These are phyloP conservation scores for Osmerus mordax DNA, from an alignment of 2,113 vertebrate genomes.

Conservation along the genomic window DNA sequence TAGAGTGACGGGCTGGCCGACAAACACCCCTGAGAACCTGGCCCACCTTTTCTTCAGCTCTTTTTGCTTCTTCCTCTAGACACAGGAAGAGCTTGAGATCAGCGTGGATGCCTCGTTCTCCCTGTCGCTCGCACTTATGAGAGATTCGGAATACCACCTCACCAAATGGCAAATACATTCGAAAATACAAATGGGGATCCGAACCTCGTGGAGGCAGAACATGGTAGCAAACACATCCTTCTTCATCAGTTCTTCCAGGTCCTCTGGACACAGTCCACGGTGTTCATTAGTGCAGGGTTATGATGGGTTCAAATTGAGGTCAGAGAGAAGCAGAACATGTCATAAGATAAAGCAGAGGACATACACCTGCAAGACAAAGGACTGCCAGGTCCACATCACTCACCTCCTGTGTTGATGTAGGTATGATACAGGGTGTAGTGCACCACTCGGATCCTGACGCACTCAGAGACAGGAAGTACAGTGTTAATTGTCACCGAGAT, in stretches of 20 bases:
- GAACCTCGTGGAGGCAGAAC: conserved; percentile 84
- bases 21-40: conserved; percentile 69
- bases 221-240: conserved; percentile 77
- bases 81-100: not conserved
- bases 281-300: not conserved
- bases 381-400: not conserved
- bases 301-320: not conserved
- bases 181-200: fast-evolving
- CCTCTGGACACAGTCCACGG: conserved; percentile 59
- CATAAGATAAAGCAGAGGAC: not conserved
- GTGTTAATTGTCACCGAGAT: not conserved
- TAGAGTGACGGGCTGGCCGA: conserved; percentile 61
- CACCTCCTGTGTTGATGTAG: conserved; percentile 66
- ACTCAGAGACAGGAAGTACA: conserved; percentile 13
- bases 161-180: not conserved
- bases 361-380: not conserved
- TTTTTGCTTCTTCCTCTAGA: conserved; percentile 53
- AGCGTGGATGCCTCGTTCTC: not conserved
- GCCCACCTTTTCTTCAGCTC: conserved; percentile 72
- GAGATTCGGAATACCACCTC: not conserved
- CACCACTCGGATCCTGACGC: conserved; percentile 81
- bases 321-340: not conserved
- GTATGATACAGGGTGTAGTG: conserved; percentile 76
- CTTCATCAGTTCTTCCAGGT: conserved; percentile 66
- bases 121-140: too few species aligned